Base-by-base conservation (phyloP, 1,140 invertebrate genomes). In the Capitella teleta region DNA sequence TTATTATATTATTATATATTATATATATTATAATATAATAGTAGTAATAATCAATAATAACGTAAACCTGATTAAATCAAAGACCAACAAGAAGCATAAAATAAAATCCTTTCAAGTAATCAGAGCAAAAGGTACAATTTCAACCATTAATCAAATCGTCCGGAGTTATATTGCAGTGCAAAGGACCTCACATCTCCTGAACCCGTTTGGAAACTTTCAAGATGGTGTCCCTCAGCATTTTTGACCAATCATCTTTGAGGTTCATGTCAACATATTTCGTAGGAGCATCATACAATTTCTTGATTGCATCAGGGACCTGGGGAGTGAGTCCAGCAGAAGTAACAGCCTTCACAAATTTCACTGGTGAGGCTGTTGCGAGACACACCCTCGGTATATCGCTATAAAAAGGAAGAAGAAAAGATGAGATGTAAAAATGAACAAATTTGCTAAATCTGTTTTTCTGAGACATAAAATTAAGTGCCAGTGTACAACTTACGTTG, bases 281-380 rank as follows among this genome's bases (percentile, higher is more conserved):
- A 26, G 62, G 56, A 16, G 61, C 56, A 8, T 19, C 14, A 2
- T 61, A 40, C 3, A 66, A 49, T 16, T 58, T 54, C 14, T 54
- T 36, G 18, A 50, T 24, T 5, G 46, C 48, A 8, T 57, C 42
- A 44, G 48, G 53, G 10, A 48, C 28, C 2, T 53, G 5, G 2
- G 36, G 37, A 1, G 48, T 19, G 10, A 73, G 51, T 12, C 64
- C 67, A 10, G 72, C 70, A 24, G 61, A 59, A 25, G 47, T 28
- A 3, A 68, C 56, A 10, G 67, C 65, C 48, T 75, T 72, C 12
- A 61, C 56, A 53, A 77, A 77, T 53, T 77, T 77, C 12, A 59
- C 60, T 6, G 73, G 70, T 2, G 72, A 75, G 5, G 75, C 75
- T 34, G 74, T 75, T 1, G 74, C 65, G 21, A 75, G 52, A 25